These are phyloP conservation scores for Rotaria macrura DNA, from an alignment of 2,888 invertebrate species.

Conservation along the genomic window DNA sequence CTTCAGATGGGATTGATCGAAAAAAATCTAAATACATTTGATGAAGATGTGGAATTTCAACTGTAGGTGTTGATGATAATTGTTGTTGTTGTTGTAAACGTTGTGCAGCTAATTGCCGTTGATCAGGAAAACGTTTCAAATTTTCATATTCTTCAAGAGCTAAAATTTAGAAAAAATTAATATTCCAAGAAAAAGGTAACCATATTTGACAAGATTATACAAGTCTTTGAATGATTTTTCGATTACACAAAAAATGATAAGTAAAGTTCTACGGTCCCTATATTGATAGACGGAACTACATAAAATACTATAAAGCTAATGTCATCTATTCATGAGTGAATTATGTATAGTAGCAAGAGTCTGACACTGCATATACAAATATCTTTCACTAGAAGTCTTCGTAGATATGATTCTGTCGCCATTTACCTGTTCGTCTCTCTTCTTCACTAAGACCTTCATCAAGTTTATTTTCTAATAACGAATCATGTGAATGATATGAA, in stretches of 20 bases:
- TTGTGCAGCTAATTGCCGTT: neutral
- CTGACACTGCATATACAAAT: too few species aligned
- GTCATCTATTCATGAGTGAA: too few species aligned
- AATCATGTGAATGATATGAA: constrained; percentile 88
- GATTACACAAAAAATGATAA: too few species aligned
- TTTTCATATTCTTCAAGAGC: constrained; percentile 33
- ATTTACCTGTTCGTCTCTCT: constrained; percentile 19
- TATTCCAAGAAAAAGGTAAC: too few species aligned
- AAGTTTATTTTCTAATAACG: constrained; percentile 61
- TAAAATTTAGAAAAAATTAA: neutral
- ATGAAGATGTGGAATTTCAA: neutral
- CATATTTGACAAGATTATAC: too few species aligned
- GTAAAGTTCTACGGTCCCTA: too few species aligned
- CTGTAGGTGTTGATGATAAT: neutral
- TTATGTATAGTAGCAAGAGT: too few species aligned
- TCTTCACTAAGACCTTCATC: constrained; percentile 32
- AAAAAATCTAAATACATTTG: neutral
- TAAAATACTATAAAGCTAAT: too few species aligned
- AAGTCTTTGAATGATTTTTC: too few species aligned
- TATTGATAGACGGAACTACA: neutral
- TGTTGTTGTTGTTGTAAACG: neutral
- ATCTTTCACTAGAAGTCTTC: too few species aligned
- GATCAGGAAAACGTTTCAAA: neutral
- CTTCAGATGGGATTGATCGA: neutral
- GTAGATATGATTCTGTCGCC: too few species aligned